A percentile compares a stretch with the other conserved stretches of the same genome.
phyloP scores from a whole-genome alignment of 2,113 vertebrate species.

The Podilymbus podiceps region DNA sequence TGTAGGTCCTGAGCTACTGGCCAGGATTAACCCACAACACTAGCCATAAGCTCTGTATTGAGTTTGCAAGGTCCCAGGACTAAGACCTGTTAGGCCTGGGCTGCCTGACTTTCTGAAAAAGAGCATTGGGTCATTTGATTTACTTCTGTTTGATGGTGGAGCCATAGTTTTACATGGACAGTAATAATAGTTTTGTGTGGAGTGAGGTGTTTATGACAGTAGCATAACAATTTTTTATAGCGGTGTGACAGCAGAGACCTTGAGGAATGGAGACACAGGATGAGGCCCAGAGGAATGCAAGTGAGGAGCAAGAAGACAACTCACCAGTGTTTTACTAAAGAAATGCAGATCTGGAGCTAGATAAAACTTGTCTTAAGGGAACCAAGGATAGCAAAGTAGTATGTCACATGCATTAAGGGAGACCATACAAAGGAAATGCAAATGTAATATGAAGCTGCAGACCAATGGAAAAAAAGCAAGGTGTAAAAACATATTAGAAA shows the following conservation, averaged over 20 bases:
- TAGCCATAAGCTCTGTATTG: not conserved
- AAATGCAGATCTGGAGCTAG: not conserved
- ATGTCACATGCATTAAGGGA: not conserved
- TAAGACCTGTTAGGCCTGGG: no score
- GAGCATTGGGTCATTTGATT: not conserved
- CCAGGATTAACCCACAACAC: not conserved
- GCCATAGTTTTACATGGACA: not conserved
- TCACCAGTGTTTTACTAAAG: not conserved
- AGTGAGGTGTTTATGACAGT: not conserved
- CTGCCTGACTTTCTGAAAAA: not conserved
- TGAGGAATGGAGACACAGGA: not conserved
- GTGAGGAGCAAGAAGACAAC: no score
- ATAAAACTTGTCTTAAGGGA: not conserved
- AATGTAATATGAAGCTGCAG: not conserved
- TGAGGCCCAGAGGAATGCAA: not conserved
- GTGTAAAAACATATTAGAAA: not conserved
- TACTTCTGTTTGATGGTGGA: not conserved
- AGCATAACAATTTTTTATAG: not conserved
- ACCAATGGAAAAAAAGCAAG: not conserved
- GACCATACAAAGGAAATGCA: not conserved
- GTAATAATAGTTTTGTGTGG: not conserved
- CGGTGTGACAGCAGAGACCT: not conserved
- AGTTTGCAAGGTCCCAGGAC: not conserved
- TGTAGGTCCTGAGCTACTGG: not conserved
- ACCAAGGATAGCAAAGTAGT: not conserved